Evolutionary conservation across 1,140 invertebrate genomes (phyloP).

Genomic region (Lepidurus couesii): DNA sequence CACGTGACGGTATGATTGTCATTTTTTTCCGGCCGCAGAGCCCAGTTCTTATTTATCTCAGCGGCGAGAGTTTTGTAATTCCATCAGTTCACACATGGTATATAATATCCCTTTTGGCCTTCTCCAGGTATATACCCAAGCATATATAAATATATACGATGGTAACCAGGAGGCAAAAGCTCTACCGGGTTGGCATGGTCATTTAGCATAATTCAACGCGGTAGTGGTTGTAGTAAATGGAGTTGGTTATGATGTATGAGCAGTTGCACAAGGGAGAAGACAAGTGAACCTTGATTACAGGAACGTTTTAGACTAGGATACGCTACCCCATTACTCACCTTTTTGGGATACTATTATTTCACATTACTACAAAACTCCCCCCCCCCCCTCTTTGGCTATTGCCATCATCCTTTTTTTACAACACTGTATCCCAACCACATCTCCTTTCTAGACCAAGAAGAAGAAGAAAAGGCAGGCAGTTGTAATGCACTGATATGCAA

Average conservation of each 20-base stretch:
- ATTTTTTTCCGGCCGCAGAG: background rate
- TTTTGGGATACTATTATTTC: background rate
- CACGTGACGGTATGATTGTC: slow-evolving; percentile 5
- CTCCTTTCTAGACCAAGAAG: background rate
- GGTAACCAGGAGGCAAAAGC: background rate
- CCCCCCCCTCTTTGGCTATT: background rate
- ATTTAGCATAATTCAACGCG: slow-evolving; percentile 22
- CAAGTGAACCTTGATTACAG: slow-evolving; percentile 9
- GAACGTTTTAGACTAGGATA: slow-evolving; percentile 2
- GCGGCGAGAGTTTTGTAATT: slow-evolving; percentile 17
- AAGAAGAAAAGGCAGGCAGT: background rate
- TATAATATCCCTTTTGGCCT: background rate
- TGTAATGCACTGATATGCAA: slow-evolving; percentile 10
- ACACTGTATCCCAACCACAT: background rate
- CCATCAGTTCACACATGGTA: slow-evolving; percentile 12
- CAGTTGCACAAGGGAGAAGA: slow-evolving; percentile 21
- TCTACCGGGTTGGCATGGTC: background rate
- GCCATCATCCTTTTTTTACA: background rate
- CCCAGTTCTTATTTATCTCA: background rate
- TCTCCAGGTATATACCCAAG: background rate
- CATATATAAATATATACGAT: background rate
- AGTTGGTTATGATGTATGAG: slow-evolving; percentile 7
- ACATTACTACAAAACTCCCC: background rate
- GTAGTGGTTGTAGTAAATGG: background rate
- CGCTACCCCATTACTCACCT: slow-evolving; percentile 17